Evolutionary conservation across 2,113 vertebrate genomes (phyloP), one percentile per base, ranked within the genome.

Genomic region (Willisornis vidua): DNA sequence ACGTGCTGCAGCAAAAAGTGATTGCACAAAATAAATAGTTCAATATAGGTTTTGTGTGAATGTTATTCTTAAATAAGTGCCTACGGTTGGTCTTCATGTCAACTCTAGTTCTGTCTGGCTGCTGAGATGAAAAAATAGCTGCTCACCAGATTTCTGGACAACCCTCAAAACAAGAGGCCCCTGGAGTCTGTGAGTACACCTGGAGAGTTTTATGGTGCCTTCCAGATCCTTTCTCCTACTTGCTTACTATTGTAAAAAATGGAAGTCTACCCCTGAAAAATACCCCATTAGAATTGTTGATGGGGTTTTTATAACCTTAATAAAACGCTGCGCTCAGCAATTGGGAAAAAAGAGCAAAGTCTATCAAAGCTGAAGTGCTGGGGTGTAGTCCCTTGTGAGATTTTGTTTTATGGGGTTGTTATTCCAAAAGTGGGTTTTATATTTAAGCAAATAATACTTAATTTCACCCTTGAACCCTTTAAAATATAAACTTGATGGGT

Each of bases 381-480:
- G 22, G 46, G 37, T 63, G 25, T 83, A 66, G 72, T 87, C 58
- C 76, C 66, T 46, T 31, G 3, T 39, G 67, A 46, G 39, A 15
- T 20, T 41, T 78, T 43, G 35, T 68, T 62, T 85, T 24, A 73
- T 80, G 39, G 26, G 4, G 5, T 22, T 57, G 17, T 85, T 91
- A 91, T 18, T 94, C 67, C 12, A 17, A 61, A 93, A 82, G 58
- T 31, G 29, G 29, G 63, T 88, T 71, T 84, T 90, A 19, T 72
- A 74, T 52, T 81, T 90, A 96, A 88, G 51, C 63, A 93, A 93
- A 58, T 80, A 63, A 25, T 86, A 54, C 55, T 92, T 92, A 45
- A 46, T 93, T 90, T 95, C 59, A 80, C 39, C 55, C 59, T 84
- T 74, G 43, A 79, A 92, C 72, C 33, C 45, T 94, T 90, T 79